Percentiles rank a stretch among this genome's conserved stretches.
phyloP scores from a whole-genome alignment of 2,113 vertebrate genomes.

The Rhagologus leucostigma region DNA sequence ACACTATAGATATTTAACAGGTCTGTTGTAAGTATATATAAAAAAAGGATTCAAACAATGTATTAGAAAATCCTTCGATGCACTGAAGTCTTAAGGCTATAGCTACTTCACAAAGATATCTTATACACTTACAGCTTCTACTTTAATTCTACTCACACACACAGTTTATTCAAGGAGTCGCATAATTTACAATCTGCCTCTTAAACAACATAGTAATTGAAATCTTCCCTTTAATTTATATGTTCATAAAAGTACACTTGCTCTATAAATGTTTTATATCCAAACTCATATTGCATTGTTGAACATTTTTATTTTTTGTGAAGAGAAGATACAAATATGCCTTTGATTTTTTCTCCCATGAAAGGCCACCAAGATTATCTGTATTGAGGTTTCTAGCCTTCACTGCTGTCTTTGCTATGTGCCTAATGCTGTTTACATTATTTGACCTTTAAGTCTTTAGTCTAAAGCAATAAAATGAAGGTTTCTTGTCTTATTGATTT shows the following conservation, averaged over 20 bases:
- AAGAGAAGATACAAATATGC: neutral
- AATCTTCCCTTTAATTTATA: neutral
- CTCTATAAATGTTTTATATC: neutral
- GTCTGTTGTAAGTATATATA: neutral
- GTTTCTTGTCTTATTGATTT: conserved; percentile 76
- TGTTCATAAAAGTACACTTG: neutral
- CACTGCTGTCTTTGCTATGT: conserved; percentile 52
- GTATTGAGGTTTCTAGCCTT: conserved; percentile 47
- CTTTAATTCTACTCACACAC: neutral
- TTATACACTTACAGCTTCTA: neutral
- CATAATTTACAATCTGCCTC: neutral
- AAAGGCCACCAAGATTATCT: conserved; percentile 20
- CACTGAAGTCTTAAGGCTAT: neutral
- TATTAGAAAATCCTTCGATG: neutral
- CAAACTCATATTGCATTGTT: neutral
- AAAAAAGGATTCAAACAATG: neutral
- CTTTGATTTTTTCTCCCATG: neutral
- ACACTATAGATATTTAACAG: neutral
- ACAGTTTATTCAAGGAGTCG: neutral
- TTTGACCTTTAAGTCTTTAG: conserved; percentile 67
- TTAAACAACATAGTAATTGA: neutral
- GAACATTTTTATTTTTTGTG: neutral
- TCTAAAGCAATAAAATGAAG: conserved; percentile 75
- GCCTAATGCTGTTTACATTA: conserved; percentile 65
- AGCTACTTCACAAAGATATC: neutral